Conservation (phyloP, 2,113 vertebrate genomes). For the Seriola dumerili region DNA sequence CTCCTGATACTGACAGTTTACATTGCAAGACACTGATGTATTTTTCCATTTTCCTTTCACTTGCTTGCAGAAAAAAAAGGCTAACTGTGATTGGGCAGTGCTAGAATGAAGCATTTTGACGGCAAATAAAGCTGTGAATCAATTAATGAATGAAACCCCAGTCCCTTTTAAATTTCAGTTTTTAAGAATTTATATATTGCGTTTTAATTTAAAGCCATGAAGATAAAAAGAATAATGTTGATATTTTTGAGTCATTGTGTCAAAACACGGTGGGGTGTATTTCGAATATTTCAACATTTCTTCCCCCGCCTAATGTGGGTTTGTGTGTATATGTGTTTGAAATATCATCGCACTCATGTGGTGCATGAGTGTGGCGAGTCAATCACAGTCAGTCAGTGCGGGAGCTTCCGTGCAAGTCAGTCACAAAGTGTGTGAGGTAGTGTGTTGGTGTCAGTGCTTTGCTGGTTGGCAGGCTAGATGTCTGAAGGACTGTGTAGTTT, state of each 20-base stretch:
- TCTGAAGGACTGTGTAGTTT: conserved; percentile 66
- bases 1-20: conserved; percentile 33
- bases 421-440: conserved; percentile 85
- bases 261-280: conserved; percentile 12
- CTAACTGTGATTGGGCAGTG: conserved; percentile 45
- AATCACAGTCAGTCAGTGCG: conserved; percentile 65
- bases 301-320: neutral
- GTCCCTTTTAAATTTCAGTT: conserved; percentile 25
- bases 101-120: conserved; percentile 47
- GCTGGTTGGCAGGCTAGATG: conserved; percentile 78
- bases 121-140: conserved; percentile 34
- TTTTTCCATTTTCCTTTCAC: conserved; percentile 15
- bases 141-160: conserved; percentile 23
- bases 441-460: conserved; percentile 87
- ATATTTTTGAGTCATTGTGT: conserved; percentile 5
- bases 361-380: conserved; percentile 39
- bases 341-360: conserved; percentile 43
- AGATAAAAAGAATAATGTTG: neutral
- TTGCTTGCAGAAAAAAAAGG: conserved; percentile 44
- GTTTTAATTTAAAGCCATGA: conserved; percentile 23
- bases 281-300: conserved; percentile 19
- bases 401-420: conserved; percentile 75
- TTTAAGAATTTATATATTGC: neutral
- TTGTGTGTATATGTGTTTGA: conserved; percentile 42
- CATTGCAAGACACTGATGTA: conserved; percentile 25